These are phyloP conservation scores for Metacarcinus magister DNA, from an alignment of 2,888 invertebrate genomes.

Conservation along the genomic window DNA sequence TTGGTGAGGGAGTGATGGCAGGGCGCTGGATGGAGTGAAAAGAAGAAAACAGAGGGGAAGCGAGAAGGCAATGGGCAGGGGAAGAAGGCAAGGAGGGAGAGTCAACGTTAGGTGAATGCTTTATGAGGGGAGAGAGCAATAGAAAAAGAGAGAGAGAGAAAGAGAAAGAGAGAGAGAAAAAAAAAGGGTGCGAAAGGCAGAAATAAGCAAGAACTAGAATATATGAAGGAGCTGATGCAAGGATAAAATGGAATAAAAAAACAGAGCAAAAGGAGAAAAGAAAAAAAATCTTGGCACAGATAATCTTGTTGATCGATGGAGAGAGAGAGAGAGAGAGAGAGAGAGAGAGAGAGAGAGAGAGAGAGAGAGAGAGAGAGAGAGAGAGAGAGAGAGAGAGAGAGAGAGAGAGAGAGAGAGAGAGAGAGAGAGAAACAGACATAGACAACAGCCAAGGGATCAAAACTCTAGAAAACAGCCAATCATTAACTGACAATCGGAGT, in stretches of 20 bases:
- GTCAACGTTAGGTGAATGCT: no score
- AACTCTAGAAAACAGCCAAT: not conserved
- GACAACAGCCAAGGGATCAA: not conserved
- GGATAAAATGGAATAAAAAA: not conserved
- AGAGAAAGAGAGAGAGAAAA: not conserved
- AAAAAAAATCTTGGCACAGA: not conserved
- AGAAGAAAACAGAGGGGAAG: no score
- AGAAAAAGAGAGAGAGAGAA: not conserved
- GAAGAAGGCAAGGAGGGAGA: no score
- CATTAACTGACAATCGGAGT: not conserved
- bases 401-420: not conserved
- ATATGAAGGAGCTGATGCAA: not conserved
- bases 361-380: conserved; percentile 26
- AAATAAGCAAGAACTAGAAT: not conserved
- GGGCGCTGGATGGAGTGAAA: no score
- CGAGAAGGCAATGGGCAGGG: not conserved
- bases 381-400: not conserved
- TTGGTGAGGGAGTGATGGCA: not conserved
- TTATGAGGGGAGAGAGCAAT: no score
- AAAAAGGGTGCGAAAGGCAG: not conserved
- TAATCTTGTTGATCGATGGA: not conserved
- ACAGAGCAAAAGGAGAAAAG: not conserved
- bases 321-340: not conserved
- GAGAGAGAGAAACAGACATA: conserved; percentile 18
- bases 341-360: conserved; percentile 26